These are phyloP conservation scores for Plusia festucae DNA, from an alignment of 2,888 invertebrate species.

Conservation along the genomic window DNA sequence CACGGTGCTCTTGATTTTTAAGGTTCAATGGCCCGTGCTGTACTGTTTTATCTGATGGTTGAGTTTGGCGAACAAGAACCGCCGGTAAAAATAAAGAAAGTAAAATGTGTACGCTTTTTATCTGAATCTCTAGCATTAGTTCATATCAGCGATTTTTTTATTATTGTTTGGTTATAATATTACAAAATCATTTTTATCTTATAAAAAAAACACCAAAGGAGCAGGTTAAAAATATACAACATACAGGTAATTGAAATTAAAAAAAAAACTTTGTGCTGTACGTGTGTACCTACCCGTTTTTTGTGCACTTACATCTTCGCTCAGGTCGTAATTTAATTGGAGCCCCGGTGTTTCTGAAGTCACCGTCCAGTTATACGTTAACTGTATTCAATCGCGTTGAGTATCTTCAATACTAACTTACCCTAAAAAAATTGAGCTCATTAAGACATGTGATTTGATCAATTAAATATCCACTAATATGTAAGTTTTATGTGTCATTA, in stretches of 20 bases:
- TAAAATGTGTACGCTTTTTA: no score
- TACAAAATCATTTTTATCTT: no score
- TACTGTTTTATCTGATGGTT: constrained; percentile 53
- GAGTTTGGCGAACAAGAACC: constrained; percentile 28
- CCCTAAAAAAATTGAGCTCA: not conserved
- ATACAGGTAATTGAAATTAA: constrained; percentile 3
- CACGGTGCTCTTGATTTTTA: constrained; percentile 69
- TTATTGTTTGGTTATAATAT: no score
- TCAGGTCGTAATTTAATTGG: constrained; percentile 60
- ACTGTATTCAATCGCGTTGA: constrained; percentile 32
- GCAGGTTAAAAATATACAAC: not conserved
- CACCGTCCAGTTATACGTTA: constrained; percentile 48
- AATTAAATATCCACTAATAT: constrained; percentile 5
- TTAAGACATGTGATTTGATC: not conserved
- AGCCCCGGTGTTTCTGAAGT: constrained; percentile 47
- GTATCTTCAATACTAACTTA: constrained; percentile 17
- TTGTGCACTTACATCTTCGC: constrained; percentile 31
- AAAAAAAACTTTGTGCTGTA: constrained; percentile 9
- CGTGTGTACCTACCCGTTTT: constrained; percentile 6
- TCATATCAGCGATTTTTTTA: no score
- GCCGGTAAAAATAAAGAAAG: constrained; percentile 6
- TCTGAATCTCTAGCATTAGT: no score
- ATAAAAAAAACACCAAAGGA: no score
- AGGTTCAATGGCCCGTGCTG: constrained; percentile 55
- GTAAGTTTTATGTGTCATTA: constrained; percentile 21